A percentile compares a stretch with the other conserved stretches of the same genome.
Conservation (phyloP, 2,888 invertebrate species). For the Rotaria magnacalcarata region DNA sequence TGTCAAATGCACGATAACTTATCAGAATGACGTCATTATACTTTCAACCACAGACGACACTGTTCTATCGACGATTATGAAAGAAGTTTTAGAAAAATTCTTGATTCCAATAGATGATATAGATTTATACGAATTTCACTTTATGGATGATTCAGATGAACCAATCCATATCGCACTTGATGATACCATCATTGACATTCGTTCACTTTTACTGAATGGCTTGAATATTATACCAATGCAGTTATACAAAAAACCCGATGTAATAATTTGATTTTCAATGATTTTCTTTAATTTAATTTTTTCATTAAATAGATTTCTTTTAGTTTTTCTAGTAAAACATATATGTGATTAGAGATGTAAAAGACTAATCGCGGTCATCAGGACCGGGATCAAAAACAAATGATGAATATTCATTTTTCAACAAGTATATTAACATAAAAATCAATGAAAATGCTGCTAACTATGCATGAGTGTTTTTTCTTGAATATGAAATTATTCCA, state of each 20-base stretch:
- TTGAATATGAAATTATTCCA: too few relatives aligned
- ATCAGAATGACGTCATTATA: background rate
- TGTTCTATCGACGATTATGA: background rate
- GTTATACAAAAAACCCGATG: background rate
- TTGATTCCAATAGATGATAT: background rate
- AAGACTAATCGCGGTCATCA: too few relatives aligned
- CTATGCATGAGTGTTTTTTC: too few relatives aligned
- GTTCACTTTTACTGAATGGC: background rate
- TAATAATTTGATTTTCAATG: too few relatives aligned
- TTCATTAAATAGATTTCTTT: too few relatives aligned
- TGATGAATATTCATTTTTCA: too few relatives aligned
- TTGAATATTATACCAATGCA: background rate
- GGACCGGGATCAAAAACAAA: too few relatives aligned
- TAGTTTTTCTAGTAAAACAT: too few relatives aligned
- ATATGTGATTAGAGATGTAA: too few relatives aligned
- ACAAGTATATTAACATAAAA: too few relatives aligned
- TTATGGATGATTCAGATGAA: background rate
- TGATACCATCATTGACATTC: background rate
- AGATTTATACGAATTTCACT: background rate
- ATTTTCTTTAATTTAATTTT: too few relatives aligned
- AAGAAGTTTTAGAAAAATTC: background rate
- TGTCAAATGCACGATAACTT: background rate
- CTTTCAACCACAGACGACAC: background rate
- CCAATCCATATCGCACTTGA: background rate
- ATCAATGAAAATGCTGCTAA: too few relatives aligned